Evolutionary conservation across 2,888 invertebrate species (phyloP), one percentile per base, ranked within the genome.

Genomic region (Pammene aurita): DNA sequence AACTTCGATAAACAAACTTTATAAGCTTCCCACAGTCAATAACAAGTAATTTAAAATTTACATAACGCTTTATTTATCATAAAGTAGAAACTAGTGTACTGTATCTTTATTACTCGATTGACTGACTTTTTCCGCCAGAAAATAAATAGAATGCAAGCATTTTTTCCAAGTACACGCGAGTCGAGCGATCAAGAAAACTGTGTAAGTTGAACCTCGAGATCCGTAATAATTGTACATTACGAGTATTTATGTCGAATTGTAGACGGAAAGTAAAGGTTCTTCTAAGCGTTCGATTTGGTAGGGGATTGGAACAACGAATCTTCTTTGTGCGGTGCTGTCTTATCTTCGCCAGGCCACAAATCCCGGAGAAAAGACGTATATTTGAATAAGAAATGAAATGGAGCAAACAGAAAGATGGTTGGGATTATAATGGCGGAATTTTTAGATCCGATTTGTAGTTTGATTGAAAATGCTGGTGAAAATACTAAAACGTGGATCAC

Each of bases 331-430:
- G 41, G 11, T 0, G 4, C n/a, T 42, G 42, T 7, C 42, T 57
- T 57, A 13, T 48, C 61, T 13, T 18, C n/a, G 9, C 38, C 52
- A 50, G 35, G 41, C n/a, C 44, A 42, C 35, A 44, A 35, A 46
- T 38, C 9, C 1, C 16, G 46, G 11, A 35, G 50, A 62, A 52
- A 52, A 52, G 42, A 35, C 34, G 58, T 46, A 50, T 41, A 58
- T 66, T 66, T 58, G 58, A 66, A 58, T 60, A 60, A 52, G 52
- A 58, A 66, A 50, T 41, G 57, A 44, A 52, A 52, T 16, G 13
- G 50, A 50, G 34, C 16, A 34, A 41, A 58, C 16, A 52, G 42
- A 52, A 46, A 41, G 44, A 42, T 34, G 42, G 13, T 14, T 35
- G 41, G 9, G 10, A 35, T 34, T 26, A 52, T n/a, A 55, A 56